A percentile compares a stretch with the other conserved stretches of the same genome.
These are phyloP conservation scores for Corythornis vintsioides DNA, from an alignment of 2,113 vertebrate species.

Conservation along the genomic window DNA sequence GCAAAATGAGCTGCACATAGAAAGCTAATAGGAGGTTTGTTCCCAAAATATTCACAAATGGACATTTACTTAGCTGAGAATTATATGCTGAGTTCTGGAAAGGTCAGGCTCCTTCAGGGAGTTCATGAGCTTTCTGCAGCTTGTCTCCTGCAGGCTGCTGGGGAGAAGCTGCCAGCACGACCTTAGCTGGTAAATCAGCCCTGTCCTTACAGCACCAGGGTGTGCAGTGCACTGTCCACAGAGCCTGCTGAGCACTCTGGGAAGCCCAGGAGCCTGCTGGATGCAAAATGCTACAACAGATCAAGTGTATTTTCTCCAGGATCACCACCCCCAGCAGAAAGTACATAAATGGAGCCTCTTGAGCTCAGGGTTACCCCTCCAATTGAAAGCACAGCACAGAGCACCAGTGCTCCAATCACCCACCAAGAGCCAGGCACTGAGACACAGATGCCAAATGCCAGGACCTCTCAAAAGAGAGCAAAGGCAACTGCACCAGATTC, in stretches of 20 bases:
- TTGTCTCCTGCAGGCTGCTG: conserved; percentile 38
- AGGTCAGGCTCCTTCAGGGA: neutral
- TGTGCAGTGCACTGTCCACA: neutral
- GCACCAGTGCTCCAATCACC: accelerated
- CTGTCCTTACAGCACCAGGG: conserved; percentile 7
- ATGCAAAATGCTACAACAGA: neutral
- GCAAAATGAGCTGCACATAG: neutral
- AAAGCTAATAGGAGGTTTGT: neutral
- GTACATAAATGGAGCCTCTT: neutral
- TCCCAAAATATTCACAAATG: neutral
- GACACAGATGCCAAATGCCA: neutral
- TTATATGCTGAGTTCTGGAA: neutral
- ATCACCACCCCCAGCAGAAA: neutral
- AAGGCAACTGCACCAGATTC: neutral
- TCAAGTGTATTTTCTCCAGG: neutral
- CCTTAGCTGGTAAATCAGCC: conserved; percentile 57
- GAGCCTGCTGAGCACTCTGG: neutral
- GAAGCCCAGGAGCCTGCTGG: neutral
- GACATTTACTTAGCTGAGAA: neutral
- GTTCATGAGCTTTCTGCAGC: neutral
- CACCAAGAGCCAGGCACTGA: neutral
- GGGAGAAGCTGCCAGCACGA: conserved; percentile 19
- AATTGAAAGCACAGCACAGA: neutral
- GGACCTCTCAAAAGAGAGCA: neutral
- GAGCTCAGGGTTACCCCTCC: neutral